Conservation (phyloP, 1,140 invertebrate genomes). For the Sesamia nonagrioides region DNA sequence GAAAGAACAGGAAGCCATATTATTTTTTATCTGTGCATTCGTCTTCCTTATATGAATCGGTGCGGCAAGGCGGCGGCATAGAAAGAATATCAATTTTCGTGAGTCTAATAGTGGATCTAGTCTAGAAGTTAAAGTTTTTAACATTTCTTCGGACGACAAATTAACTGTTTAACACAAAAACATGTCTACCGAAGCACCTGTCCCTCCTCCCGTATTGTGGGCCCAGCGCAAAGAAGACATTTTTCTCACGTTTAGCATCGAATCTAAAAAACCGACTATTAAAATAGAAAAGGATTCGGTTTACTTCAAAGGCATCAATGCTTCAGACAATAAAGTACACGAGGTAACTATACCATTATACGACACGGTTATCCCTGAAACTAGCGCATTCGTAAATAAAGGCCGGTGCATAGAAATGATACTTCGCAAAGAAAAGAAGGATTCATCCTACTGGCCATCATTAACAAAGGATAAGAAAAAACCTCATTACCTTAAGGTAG, state of each 20-base stretch:
- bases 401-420: constrained; percentile 94
- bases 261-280: constrained; percentile 93
- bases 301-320: constrained; percentile 95
- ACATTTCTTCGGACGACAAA: constrained; percentile 16
- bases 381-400: constrained; percentile 90
- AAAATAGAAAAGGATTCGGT: constrained; percentile 94
- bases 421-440: constrained; percentile 89
- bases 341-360: constrained; percentile 95
- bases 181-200: constrained; percentile 80
- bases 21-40: constrained; percentile 50
- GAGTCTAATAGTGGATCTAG: constrained; percentile 53
- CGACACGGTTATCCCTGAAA: constrained; percentile 93
- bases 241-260: constrained; percentile 95
- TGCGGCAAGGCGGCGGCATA: constrained; percentile 47
- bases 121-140: constrained; percentile 43
- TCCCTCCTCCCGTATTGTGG: constrained; percentile 96
- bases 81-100: constrained; percentile 49
- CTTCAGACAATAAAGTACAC: constrained; percentile 94
- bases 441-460: constrained; percentile 94
- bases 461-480: constrained; percentile 96
- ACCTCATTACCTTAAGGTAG: constrained; percentile 98
- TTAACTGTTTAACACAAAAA: constrained; percentile 4
- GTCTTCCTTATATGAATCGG: constrained; percentile 62
- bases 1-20: not conserved
- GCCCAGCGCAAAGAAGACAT: constrained; percentile 95